Evolutionary conservation across 1,140 invertebrate genomes (phyloP).

Genomic region (Bicyclus anynana): DNA sequence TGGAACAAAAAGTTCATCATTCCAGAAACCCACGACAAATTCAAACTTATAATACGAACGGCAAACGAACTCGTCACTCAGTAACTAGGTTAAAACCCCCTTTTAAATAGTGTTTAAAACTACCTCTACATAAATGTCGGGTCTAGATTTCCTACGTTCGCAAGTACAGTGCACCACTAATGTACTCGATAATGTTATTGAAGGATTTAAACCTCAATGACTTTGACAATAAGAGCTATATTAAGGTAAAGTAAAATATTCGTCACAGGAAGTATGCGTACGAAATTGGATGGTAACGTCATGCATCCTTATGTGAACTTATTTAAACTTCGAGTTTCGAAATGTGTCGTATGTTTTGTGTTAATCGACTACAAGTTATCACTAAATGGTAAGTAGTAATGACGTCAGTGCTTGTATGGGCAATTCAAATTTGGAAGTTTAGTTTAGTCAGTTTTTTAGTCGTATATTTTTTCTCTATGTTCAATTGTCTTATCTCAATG

Average conservation of each 20-base stretch:
- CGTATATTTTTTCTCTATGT: no score
- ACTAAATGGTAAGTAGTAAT: no score
- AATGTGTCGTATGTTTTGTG: not conserved
- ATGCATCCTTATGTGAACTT: constrained; percentile 5
- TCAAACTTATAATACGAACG: constrained; percentile 1
- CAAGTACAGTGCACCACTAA: not conserved
- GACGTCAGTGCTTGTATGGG: no score
- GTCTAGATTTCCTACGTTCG: constrained; percentile 1
- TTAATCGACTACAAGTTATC: not conserved
- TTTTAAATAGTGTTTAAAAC: constrained; percentile 21
- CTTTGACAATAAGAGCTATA: not conserved
- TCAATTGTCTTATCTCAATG: no score
- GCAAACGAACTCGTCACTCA: constrained; percentile 9
- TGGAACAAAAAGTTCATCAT: not conserved
- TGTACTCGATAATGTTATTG: not conserved
- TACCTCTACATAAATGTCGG: constrained; percentile 10
- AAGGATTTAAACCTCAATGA: constrained; percentile 15
- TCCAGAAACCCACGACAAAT: constrained; percentile 1
- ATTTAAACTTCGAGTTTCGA: constrained; percentile 7
- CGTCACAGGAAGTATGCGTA: not conserved
- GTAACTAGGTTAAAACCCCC: constrained; percentile 17
- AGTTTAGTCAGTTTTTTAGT: no score
- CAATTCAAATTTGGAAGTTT: no score
- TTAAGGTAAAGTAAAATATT: not conserved
- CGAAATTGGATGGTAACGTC: constrained; percentile 7